Conservation (phyloP, 2,113 vertebrate genomes). For the Crotophaga sulcirostris region DNA sequence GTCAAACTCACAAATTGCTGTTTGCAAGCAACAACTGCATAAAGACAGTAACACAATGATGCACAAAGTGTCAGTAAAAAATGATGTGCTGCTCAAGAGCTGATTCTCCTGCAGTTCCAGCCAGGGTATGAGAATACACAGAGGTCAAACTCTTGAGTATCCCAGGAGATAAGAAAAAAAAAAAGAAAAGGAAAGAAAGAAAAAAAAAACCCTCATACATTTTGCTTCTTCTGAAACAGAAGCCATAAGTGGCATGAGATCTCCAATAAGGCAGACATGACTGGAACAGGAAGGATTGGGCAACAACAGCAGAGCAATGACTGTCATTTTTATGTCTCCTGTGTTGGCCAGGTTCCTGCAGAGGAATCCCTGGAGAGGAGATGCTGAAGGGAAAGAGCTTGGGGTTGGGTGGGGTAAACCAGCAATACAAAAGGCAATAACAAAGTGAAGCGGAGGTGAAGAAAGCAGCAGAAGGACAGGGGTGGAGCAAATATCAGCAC, state of each 20-base stretch:
- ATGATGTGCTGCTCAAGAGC: neutral
- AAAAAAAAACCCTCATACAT: neutral
- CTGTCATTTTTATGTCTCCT: neutral
- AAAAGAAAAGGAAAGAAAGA: neutral
- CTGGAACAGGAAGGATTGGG: neutral
- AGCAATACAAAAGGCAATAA: conserved; percentile 38
- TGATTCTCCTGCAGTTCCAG: neutral
- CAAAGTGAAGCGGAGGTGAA: neutral
- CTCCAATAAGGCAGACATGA: neutral
- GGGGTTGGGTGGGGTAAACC: conserved; percentile 10
- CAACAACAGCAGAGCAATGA: neutral
- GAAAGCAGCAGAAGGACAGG: neutral
- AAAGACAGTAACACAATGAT: neutral
- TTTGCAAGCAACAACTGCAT: conserved; percentile 11
- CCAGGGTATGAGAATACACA: neutral
- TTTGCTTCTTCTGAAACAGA: neutral
- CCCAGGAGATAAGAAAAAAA: neutral
- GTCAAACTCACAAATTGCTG: neutral
- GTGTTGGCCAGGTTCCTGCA: neutral
- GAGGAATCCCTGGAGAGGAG: conserved; percentile 24
- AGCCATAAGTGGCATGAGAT: neutral
- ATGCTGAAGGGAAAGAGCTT: conserved; percentile 4
- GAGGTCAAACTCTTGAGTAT: neutral
- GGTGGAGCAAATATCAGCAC: neutral
- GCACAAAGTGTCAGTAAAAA: neutral